Base-by-base conservation (phyloP, 2,888 invertebrate species). In the Netelia inedita region DNA sequence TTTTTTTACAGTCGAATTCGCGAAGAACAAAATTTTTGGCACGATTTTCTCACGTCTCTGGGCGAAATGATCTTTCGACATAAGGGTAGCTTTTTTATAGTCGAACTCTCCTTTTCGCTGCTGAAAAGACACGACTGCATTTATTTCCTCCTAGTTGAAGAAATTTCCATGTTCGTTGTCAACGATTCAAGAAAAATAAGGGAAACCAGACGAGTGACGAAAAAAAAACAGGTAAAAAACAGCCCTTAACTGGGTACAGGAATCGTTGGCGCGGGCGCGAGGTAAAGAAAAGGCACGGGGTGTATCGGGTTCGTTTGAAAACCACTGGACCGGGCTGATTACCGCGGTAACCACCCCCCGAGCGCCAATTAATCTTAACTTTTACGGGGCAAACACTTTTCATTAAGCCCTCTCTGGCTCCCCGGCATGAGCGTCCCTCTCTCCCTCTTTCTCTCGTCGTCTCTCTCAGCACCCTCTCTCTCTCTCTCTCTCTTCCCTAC, bases 311-410 rank as follows among this genome's bases (percentile, higher is more conserved):
- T 59, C 73, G 82, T 91, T 91, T 92, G 93, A 92, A 91, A 92
- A 92, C 93, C 92, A 93, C 93, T 92, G 93, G 90, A 89, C 79
- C 87, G 69, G 90, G 92, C 92, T 93, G 93, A 93, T 92, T 93
- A 93, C 91, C 93, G 92, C 91, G 91, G 91, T 93, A 93, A 93
- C 93, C 93, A 91, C 89, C 92, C 92, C 92, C 92, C 91, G 91
- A 93, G 92, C 92, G 92, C 91, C 92, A 93, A 93, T 93, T 93
- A 93, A 93, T 93, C 93, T 93, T 93, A 93, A 93, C 93, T 93
- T 93, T 93, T 93, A 93, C 93, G 93, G 92, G 91, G 92, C 93
- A 93, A 93, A 93, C 93, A 93, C 93, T 93, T 92, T 93, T 93
- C 93, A 93, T 93, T 93, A 93, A 93, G 92, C 92, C 90, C 91